phyloP scores from a whole-genome alignment of 2,888 invertebrate species.

The Crossocerus cetratus region DNA sequence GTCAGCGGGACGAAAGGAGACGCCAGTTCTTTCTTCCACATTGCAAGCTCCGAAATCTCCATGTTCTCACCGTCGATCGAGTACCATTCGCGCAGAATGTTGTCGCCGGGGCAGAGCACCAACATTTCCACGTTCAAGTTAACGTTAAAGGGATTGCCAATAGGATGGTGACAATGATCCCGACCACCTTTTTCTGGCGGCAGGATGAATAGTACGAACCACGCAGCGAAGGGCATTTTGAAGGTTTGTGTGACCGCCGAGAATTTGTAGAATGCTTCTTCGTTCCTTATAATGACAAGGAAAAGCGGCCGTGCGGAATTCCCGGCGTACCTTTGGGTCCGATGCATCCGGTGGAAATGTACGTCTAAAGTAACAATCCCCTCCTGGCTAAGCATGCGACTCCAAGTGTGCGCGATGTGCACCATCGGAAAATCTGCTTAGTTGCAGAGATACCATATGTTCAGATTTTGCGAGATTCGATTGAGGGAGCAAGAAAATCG shows the following conservation, averaged over 20 bases:
- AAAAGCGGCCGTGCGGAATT: conserved; percentile 43
- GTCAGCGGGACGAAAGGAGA: conserved; percentile 7
- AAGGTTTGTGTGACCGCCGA: conserved; percentile 17
- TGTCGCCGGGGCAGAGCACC: conserved; percentile 45
- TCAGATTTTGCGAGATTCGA: background rate
- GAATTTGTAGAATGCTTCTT: conserved; percentile 29
- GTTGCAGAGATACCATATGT: background rate
- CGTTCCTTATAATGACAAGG: conserved; percentile 33
- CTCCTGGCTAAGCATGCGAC: conserved; percentile 16
- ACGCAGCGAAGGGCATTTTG: conserved; percentile 53
- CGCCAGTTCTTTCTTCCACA: conserved; percentile 15
- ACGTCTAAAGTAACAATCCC: conserved; percentile 21
- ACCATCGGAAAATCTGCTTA: background rate
- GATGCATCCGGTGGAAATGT: conserved; percentile 4
- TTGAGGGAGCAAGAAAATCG: background rate
- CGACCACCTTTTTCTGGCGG: background rate
- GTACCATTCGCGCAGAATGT: conserved; percentile 61
- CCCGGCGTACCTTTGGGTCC: background rate
- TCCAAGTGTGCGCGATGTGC: conserved; percentile 16
- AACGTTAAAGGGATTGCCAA: conserved; percentile 56
- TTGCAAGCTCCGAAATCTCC: conserved; percentile 27
- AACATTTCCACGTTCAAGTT: conserved; percentile 60
- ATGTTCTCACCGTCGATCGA: conserved; percentile 43
- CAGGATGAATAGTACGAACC: conserved; percentile 55
- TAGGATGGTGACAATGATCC: conserved; percentile 46